Base-by-base conservation (phyloP, 2,113 vertebrate species). In the Aix galericulata region DNA sequence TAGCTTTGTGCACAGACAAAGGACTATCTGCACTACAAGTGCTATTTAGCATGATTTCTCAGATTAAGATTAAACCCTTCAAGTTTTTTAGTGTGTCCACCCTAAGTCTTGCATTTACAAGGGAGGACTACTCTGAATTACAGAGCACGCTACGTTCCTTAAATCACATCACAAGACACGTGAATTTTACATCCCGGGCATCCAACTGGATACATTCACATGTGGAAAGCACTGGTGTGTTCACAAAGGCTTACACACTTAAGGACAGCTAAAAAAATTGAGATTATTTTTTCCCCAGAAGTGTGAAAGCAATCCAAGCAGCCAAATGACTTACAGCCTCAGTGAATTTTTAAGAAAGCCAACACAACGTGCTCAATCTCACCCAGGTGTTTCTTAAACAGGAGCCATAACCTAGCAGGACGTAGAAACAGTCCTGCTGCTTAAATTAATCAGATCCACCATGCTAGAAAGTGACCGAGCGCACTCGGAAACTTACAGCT, bases 201-300 rank as follows among this genome's bases (percentile, higher is more conserved):
- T 6, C 31, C 32, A 86, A 14, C 13, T 17, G 13, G 32, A 75
- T 27, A 69, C 88, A 89, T 34, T 75, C 64, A 76, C 16, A 16
- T 0, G 7, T 34, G 18, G 21, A 53, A 93, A 86, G 53, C 5
- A 77, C n/a, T n/a, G 15, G 22, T 1, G 0, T 8, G 23, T 52
- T 64, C 48, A 48, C 16, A 82, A 83, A 60, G 42, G 78, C 23
- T 85, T 48, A 59, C 18, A 84, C 23, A 48, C 26, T 8, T 60
- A 46, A 94, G 50, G 16, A 91, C 58, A 91, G 82, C 3, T 12
- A 60, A 76, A 53, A 63, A 56, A 53, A 13, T 40, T 29, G 3
- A 64, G 38, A 40, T 64, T 16, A 40, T 38, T 62, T 27, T 40
- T 18, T 15, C 52, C 52, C 26, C 62, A 64, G 26, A 40, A 40